Evolutionary conservation across 35 echinoderm and acorn worm species (phyloP), one percentile per base, ranked within the genome.

Genomic region (Strongylocentrotus purpuratus): DNA sequence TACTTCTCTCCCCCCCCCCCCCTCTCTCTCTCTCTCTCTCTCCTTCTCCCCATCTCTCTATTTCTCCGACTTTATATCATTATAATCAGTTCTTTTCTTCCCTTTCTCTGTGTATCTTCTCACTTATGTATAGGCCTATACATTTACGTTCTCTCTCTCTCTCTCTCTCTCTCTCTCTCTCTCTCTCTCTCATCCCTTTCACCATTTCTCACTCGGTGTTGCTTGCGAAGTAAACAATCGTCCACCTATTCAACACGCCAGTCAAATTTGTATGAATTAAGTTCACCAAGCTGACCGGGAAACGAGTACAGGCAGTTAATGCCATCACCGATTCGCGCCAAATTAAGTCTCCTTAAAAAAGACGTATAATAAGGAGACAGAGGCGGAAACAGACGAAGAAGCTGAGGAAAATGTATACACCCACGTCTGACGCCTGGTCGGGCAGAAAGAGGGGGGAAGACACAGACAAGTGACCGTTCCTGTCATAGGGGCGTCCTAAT

Each of bases 391-490:
- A 78, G 65, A 78, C 65, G 65, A 78, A 78, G 50, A 11, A 55
- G 50, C 50, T 78, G 28, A 28, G 25, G 65, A 78, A 28, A 78
- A 22, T 78, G 20, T 28, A 78, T 78, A 4, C 28, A 18, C 65
- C 65, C 5, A 78, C 6, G 65, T 5, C 65, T 78, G 65, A n/a
- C 65, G 65, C 65, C 65, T 78, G 65, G 65, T 78, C 22, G 61
- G 61, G 61, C 5, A 25, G 61, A 71, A 1, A n/a, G 65, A 78
- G 20, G 28, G 20, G 28, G 25, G 65, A 78, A 78, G 65, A 5
- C 65, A 78, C 20, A 78, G 65, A 78, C 65, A 78, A 78, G 65
- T 78, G 65, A 78, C 65, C 65, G 65, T 78, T 78, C 65, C 65
- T 78, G 65, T 9, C 65, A 22, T 2, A 78, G 65, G 28, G 35